Conservation (phyloP, 2,888 invertebrate genomes). For the Cabera pusaria region DNA sequence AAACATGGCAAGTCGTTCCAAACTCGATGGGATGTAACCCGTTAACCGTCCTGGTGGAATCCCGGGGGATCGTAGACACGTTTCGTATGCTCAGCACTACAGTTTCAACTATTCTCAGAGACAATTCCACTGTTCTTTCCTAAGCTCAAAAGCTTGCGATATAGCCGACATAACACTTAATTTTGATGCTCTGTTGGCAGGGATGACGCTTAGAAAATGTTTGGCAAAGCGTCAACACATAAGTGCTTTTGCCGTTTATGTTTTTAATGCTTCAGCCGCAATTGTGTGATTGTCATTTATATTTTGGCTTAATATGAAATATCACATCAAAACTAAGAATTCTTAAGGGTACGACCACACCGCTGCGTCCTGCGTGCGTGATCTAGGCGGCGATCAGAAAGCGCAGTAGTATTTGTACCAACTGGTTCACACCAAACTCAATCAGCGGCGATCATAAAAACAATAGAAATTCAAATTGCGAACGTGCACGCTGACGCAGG, state of each 20-base stretch:
- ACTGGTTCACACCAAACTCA: no score
- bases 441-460: no score
- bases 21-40: slow-evolving; percentile 59
- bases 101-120: slow-evolving; percentile 63
- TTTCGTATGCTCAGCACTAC: slow-evolving; percentile 65
- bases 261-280: slow-evolving; percentile 1
- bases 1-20: slow-evolving; percentile 55
- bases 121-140: slow-evolving; percentile 64
- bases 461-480: no score
- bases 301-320: neutral
- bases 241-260: slow-evolving; percentile 6
- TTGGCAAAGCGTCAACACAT: slow-evolving; percentile 18
- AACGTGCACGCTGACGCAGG: no score
- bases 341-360: no score
- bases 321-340: no score
- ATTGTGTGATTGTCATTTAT: neutral
- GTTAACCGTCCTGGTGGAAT: slow-evolving; percentile 56
- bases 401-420: no score
- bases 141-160: slow-evolving; percentile 52
- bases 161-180: slow-evolving; percentile 57
- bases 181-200: slow-evolving; percentile 37
- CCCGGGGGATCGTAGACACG: slow-evolving; percentile 64
- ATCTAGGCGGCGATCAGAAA: no score
- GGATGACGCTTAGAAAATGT: slow-evolving; percentile 18
- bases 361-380: no score